Evolutionary conservation across 2,113 vertebrate species (phyloP), one percentile per base, ranked within the genome.

Genomic region (Plecotus auritus): DNA sequence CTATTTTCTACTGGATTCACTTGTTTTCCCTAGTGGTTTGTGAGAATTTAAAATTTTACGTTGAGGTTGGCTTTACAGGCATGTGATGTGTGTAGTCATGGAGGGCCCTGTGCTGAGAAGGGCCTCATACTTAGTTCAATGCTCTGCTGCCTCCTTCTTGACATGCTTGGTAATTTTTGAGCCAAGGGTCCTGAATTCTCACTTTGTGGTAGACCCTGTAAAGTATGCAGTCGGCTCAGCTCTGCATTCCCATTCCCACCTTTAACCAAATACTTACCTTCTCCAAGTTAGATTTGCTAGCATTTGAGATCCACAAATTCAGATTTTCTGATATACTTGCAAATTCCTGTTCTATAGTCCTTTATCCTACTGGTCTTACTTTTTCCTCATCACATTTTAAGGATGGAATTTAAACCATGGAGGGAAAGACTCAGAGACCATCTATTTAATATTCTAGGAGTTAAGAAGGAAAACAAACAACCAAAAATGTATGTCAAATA

Each of bases 41-140:
- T 81, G 66, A 37, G 74, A 91, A 89, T 32, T 73, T 20, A 23
- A 45, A 81, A 35, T 77, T 51, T n/a, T 73, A 30, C 40, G 8
- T 9, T 2, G 7, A 4, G 18, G 20, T 35, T 4, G 4, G 23
- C 12, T 74, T 87, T 18, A 0, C 6, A 28, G 51, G 8, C 20
- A 1, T 35, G 32, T 9, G 23, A n/a, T 13, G 0, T 3, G 0
- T 1, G 18, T 12, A n/a, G 2, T 11, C 22, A n/a, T 32, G 9
- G 20, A 16, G 23, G 28, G 10, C 47, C n/a, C 11, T 0, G 1
- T 3, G 5, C 42, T 51, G 47, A 69, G 72, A 35, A 35, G 70
- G 20, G 11, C 1, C 30, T 3, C 7, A 5, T 14, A 7, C 23
- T 77, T 66, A 26, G 13, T 32, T 67, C 32, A 37, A 2, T 4